Evolutionary conservation across 2,113 vertebrate species (phyloP), one percentile per base, ranked within the genome.

Genomic region (Zosterops borbonicus): DNA sequence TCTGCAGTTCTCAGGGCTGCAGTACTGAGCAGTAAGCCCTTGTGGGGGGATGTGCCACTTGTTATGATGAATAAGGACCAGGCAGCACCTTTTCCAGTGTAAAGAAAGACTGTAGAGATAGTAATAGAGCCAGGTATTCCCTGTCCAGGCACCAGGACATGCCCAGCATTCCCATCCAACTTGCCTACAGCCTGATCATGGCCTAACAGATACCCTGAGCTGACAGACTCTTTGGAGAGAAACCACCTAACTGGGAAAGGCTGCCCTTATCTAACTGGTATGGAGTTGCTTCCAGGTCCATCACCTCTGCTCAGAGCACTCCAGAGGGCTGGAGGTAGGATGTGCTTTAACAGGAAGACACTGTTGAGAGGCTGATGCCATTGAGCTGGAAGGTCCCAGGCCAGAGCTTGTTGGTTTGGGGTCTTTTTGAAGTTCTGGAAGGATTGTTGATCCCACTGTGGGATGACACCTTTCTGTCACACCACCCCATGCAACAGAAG

Each of bases 121-220:
- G 19, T 1, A 14, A 29, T 12, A 59, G 15, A 60, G 35, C 12
- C 2, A 1, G 9, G 10, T 55, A 12, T 29, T 62, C 64, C 11
- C 39, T 4, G 0, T 4, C 52, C 67, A 18, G 44, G 39, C 31
- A 78, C 42, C 18, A 53, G 50, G 28, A 53, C 39, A 7, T 29
- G 52, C 35, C 52, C 77, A 69, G 12, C 1, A 0, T n/a, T 64
- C 33, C 53, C 76, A 59, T 12, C 68, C 47, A 0, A 4, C 3
- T 1, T 24, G 7, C 37, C 47, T 5, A 1, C 55, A 59, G 21
- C 16, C 80, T 39, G 7, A 14, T 11, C 35, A 21, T 0, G 0
- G 49, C 55, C 71, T 19, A n/a, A 31, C 0, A 2, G 70, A 8
- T 3, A 31, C 46, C 37, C 75, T 29, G 79, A 67, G 20, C 37